Evolutionary conservation across 2,113 vertebrate species (phyloP), one percentile per base, ranked within the genome.

Genomic region (Siphamia tubifer): DNA sequence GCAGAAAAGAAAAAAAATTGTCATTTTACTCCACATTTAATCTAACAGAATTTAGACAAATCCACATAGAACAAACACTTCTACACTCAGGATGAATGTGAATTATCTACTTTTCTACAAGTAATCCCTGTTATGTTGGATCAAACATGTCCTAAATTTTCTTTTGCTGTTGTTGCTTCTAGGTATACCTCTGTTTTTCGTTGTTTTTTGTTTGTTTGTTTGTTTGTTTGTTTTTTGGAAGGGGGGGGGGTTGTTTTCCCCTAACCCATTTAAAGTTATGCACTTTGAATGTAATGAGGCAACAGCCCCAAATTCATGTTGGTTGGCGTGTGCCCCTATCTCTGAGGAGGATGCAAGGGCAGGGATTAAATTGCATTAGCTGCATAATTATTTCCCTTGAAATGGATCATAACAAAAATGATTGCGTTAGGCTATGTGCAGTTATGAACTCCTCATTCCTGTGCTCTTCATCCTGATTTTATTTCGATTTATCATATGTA

Each of bases 361-460:
- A 72, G 28, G 81, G 82, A 85, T 77, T 89, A 87, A 89, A 88
- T 85, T 84, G 67, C 70, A 88, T 88, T 88, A 84, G 83, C 55
- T 16, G 43, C 72, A 57, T 84, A 87, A 90, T 89, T 85, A 86
- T 89, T 87, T 84, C 77, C 69, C 45, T 73, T 72, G 47, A 78
- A 87, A 83, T 79, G 60, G 74, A 83, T 89, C 68, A 79, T 72
- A 55, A 74, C 66, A 73, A 70, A 82, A 85, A 85, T 77, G 32
- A 63, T 56, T 36, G 24, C 68, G 64, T 82, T 61, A 62, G 20
- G 25, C 48, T 32, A 25, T 68, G 55, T 81, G 62, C 57, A 66
- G 51, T 52, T 64, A 70, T 73, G 53, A 23, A 79, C 31, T 6
- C 11, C 16, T 47, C 31, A 68, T 67, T 47, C 27, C 11, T 61